Evolutionary conservation across 2,888 invertebrate genomes (phyloP).

Genomic region (Machimus atricapillus): DNA sequence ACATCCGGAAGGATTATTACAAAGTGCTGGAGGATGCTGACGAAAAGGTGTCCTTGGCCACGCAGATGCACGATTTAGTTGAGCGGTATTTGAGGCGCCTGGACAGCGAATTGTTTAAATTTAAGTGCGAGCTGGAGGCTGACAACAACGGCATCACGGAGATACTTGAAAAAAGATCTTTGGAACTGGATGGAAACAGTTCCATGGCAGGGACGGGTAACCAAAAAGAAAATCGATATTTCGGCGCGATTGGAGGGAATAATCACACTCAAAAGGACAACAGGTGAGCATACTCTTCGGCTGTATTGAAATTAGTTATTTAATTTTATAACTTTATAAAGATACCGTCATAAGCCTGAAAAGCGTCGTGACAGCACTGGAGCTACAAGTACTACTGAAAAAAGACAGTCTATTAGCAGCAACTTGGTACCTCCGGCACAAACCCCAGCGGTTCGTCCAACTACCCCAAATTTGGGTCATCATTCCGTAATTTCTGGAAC

Average conservation of each 20-base stretch:
- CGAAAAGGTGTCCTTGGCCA: slow-evolving; percentile 94
- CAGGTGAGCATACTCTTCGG: not conserved
- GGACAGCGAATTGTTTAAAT: slow-evolving; percentile 90
- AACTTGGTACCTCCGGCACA: slow-evolving; percentile 44
- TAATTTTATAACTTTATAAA: slow-evolving; percentile 48
- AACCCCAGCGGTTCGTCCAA: slow-evolving; percentile 50
- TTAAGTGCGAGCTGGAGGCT: slow-evolving; percentile 98
- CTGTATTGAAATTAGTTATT: not conserved
- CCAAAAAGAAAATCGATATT: slow-evolving; percentile 84
- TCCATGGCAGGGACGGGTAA: slow-evolving; percentile 68
- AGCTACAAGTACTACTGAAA: slow-evolving; percentile 57
- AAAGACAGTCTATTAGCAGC: slow-evolving; percentile 57
- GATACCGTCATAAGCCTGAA: slow-evolving; percentile 73
- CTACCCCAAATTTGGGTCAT: slow-evolving; percentile 52
- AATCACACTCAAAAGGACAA: slow-evolving; percentile 49
- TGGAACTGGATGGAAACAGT: slow-evolving; percentile 77
- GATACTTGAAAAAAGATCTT: slow-evolving; percentile 88
- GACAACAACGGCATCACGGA: slow-evolving; percentile 99
- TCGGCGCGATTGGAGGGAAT: slow-evolving; percentile 55
- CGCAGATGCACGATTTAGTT: slow-evolving; percentile 93
- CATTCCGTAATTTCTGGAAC: slow-evolving; percentile 55
- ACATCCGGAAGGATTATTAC: slow-evolving; percentile 85
- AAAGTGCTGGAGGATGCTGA: slow-evolving; percentile 94
- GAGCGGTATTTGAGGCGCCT: slow-evolving; percentile 90
- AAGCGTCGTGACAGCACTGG: slow-evolving; percentile 75